Base-by-base conservation (phyloP, 1,140 invertebrate genomes). In the Conus betulinus region DNA sequence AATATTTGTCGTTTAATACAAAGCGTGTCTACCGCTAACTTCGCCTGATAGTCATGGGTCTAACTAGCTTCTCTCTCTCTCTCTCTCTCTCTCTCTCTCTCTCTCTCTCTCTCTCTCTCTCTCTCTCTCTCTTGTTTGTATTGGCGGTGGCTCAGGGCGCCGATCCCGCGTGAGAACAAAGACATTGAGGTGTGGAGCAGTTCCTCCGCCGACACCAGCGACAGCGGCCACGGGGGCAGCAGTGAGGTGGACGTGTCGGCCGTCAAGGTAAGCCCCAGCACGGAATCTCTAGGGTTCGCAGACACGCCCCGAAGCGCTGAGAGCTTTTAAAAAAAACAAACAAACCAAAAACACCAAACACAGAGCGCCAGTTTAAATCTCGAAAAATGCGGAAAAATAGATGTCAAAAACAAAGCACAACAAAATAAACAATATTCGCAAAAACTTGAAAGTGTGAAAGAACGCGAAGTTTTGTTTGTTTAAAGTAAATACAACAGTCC, bases 231-330 rank as follows among this genome's bases (percentile, higher is more conserved):
- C 27, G 85, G 89, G 6, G 89, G 89, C 11, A n/a, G n/a, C n/a
- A 90, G 89, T 57, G 89, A 90, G 55, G 71, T 90, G 25, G 89
- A 90, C 55, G 89, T 90, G 23, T 90, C 89, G 11, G 87, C 87
- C 63, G 71, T 90, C 51, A 90, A 90, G 89, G 89, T 90, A 85
- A 60, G 17, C 55, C 25, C n/a, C 76, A 51, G 17, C 52, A 53
- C 52, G 53, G 23, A 78, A 4, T 27, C 76, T 27, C 76, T 27
- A n/a, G 39, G 23, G 39, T 25, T 27, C 76, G 39, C 76, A 78
- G n/a, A 78, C n/a, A 78, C 76, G 25, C 76, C 25, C n/a, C 25
- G n/a, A 78, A 6, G 39, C 76, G 25, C 76, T 27, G 6, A 78
- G n/a, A 78, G 23, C 25, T 25, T 5, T 15, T 27, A 7, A 78